Base-by-base conservation (phyloP, 23 tunicate species). In the Diplosoma virens region DNA sequence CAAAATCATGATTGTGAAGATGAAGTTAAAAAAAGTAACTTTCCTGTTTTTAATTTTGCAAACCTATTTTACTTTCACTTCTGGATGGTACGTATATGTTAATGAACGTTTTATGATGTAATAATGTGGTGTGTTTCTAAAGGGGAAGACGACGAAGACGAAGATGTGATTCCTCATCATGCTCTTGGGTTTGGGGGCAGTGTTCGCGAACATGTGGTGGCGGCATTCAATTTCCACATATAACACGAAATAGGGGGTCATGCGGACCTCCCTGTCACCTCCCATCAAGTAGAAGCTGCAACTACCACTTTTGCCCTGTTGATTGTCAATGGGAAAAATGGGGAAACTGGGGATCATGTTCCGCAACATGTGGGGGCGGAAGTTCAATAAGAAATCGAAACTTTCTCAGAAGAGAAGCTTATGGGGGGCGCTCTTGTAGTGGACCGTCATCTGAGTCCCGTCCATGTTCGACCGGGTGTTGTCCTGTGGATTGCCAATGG, bases 251-350 rank as follows among this genome's bases (percentile, higher is more conserved):
- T 2, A 11, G 78, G 6, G 85, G 85, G 4, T 20, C 27, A 0
- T 34, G 63, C 21, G 75, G 85, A 21, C 16, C 55, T 31, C n/a
- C n/a, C n/a, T 77, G 85, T 36, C 31, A 30, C 3, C 66, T 28
- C 21, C 60, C 76, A 30, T 54, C 33, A 0, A n/a, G 11, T 0
- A 30, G 76, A 69, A 32, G 58, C 17, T 81, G 85, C 30, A 68
- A 81, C 48, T 22, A 30, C 1, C 45, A 23, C 0, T 81, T 78
- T 18, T 81, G 85, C 54, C 85, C 85, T 11, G 66, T 52, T 16
- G 78, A 69, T 52, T 81, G 85, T 31, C 46, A 32, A 27, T 81
- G 85, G 85, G 78, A 37, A 23, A 3, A 41, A n/a, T 81, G 85
- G 85, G 41, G 64, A 27, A 20, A 16, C 28, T 81, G 85, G 85